These are phyloP conservation scores for Ia io DNA, from an alignment of 2,113 vertebrate species.

Conservation along the genomic window DNA sequence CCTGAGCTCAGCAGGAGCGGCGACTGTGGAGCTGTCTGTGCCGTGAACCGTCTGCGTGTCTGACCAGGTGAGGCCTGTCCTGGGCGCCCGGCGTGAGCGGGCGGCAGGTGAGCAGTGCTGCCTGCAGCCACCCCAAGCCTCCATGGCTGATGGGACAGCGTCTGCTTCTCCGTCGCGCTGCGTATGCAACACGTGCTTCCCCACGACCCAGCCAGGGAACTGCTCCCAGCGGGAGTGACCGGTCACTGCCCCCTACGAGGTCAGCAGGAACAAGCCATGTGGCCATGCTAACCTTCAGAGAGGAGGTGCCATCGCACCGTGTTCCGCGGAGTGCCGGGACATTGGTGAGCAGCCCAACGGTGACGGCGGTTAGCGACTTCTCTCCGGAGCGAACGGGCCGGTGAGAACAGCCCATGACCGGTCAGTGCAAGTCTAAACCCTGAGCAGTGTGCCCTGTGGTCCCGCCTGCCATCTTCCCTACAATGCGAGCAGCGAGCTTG, in stretches of 20 bases:
- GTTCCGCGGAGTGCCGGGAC: accelerated
- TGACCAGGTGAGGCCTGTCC: background rate
- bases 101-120: accelerated
- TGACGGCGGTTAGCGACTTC: background rate
- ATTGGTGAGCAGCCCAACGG: accelerated
- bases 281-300: background rate
- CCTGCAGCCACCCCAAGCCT: background rate
- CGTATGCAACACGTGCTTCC: background rate
- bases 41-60: background rate
- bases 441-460: background rate
- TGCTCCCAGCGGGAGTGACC: background rate
- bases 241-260: background rate
- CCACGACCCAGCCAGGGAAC: background rate
- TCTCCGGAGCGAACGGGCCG: background rate
- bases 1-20: no score
- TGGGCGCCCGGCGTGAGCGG: accelerated
- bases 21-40: background rate
- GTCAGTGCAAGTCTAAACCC: background rate
- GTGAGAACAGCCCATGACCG: background rate
- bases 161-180: background rate
- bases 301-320: accelerated
- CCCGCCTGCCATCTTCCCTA: background rate
- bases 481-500: background rate
- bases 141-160: background rate
- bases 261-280: background rate